Evolutionary conservation across 2,888 invertebrate species (phyloP), one percentile per base, ranked within the genome.

Genomic region (Mimumesa dahlbomi): DNA sequence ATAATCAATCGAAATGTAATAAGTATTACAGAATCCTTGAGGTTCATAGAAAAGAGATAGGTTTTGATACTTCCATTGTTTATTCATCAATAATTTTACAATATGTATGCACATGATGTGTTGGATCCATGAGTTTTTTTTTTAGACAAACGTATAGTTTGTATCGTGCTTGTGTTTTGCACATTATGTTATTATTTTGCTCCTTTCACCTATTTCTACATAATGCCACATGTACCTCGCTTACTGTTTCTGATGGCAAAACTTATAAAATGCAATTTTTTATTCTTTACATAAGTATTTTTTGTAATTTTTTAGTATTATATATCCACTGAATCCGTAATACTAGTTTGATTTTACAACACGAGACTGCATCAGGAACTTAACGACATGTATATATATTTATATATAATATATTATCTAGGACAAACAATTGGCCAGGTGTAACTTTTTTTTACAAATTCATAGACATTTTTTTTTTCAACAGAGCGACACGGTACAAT

Each of bases 11-110:
- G 34, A 36, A 62, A 42, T 25, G 52, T 14, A 31, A 25, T 54
- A 6, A 0, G 34, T 13, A 7, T 49, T 45, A 18, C 49, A 40
- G 36, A 38, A 45, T 40, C 58, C 36, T 53, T n/a, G 14, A 59
- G 18, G 57, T 63, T 62, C 22, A 61, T 58, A 52, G 40, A 43
- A 62, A 45, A 22, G 19, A 63, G 19, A 74, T 65, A 59, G 40
- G 13, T 54, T n/a, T 63, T 72, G 64, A 71, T 69, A 61, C 77
- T 87, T 84, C 79, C 84, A 86, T 75, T 83, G 83, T 87, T 87
- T 88, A 87, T 87, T 87, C 81, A 84, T 81, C 82, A 85, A 85
- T 84, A 82, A 81, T 84, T 85, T 85, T 88, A 87, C 87, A 87
- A 79, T 83, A 82, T 79, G 77, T 82, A 79, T 77, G 83, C 82